Conservation (phyloP, 37 sponge, comb jelly and placozoan species). For the Mnemiopsis leidyi region DNA sequence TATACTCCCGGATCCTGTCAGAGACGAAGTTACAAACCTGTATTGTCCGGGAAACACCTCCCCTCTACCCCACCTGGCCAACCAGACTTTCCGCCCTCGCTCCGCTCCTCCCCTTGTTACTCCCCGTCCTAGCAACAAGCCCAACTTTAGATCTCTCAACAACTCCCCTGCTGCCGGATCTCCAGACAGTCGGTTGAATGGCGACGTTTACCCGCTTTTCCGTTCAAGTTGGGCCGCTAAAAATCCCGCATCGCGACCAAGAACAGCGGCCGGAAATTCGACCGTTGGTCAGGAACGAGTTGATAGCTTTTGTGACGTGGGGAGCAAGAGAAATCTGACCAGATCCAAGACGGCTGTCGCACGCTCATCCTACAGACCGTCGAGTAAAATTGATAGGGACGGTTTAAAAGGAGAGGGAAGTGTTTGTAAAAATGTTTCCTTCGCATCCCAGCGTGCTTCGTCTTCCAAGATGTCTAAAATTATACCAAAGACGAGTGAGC, state of each 20-base stretch:
- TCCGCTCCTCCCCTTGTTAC: conserved; percentile 59
- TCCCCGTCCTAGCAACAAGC: background rate
- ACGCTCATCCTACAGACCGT: too few species aligned
- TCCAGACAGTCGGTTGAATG: background rate
- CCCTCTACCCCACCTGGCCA: background rate
- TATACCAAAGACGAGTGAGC: too few species aligned
- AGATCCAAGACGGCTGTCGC: background rate
- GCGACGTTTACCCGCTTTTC: background rate
- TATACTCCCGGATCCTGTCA: conserved; percentile 41
- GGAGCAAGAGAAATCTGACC: background rate
- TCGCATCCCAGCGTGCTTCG: too few species aligned
- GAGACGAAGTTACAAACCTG: conserved; percentile 51
- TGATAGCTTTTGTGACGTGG: background rate
- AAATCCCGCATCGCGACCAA: background rate
- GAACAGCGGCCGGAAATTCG: background rate
- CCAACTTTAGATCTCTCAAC: background rate
- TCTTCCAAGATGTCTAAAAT: too few species aligned
- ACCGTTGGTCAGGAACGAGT: too few species aligned
- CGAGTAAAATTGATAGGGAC: too few species aligned
- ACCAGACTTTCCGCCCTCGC: conserved; percentile 37
- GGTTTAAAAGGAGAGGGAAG: too few species aligned
- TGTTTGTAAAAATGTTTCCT: too few species aligned
- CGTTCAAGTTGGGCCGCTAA: background rate
- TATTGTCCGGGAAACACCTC: conserved; percentile 49
- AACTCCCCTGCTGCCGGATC: background rate